Base-by-base conservation (phyloP, 2,113 vertebrate genomes). In the Tichodroma muraria region DNA sequence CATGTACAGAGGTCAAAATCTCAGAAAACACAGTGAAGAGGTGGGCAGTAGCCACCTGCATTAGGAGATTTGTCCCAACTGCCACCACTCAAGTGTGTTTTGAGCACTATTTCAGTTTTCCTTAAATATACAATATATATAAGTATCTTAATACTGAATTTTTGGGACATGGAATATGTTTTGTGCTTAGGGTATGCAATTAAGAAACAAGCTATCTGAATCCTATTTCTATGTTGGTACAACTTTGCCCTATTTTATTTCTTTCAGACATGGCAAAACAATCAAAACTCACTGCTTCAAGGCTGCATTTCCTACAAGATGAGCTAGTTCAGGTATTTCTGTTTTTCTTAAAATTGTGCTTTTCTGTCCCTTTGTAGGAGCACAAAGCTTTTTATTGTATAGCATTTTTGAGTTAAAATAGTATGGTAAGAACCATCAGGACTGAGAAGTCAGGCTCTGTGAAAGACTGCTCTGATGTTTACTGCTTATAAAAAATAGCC, bases 351-450 rank as follows among this genome's bases (percentile, higher is more conserved):
- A 71, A 81, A 76, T 38, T 63, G 22, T 49, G 50, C 37, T 83
- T 82, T 91, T 93, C 64, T 94, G 21, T 44, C 47, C 30, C 61
- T 63, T 73, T 75, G 52, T 3, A 88, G 54, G 24, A 90, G 14
- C 38, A 93, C 60, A 85, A 83, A 80, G 44, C 8, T 66, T 93
- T 85, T 75, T 64, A 83, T 50, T 93, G 54, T 64, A 49, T 37
- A 70, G 33, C 4, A 24, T 80, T 83, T 85, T 91, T 40, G 64
- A 78, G 27, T 92, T 88, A 90, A 96, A 96, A 92, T 80, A 88
- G 94, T 21, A 78, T 28, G 4, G 0, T 19, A 50, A 73, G 88
- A 91, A 88, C 50, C 24, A 10, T 88, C 64, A 59, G 76, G 56
- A 54, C 35, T 38, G 50, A 76, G 79, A 70, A 93, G 50, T 65